These are phyloP conservation scores for Nesidiocoris tenuis DNA, from an alignment of 2,888 invertebrate species.

Conservation along the genomic window DNA sequence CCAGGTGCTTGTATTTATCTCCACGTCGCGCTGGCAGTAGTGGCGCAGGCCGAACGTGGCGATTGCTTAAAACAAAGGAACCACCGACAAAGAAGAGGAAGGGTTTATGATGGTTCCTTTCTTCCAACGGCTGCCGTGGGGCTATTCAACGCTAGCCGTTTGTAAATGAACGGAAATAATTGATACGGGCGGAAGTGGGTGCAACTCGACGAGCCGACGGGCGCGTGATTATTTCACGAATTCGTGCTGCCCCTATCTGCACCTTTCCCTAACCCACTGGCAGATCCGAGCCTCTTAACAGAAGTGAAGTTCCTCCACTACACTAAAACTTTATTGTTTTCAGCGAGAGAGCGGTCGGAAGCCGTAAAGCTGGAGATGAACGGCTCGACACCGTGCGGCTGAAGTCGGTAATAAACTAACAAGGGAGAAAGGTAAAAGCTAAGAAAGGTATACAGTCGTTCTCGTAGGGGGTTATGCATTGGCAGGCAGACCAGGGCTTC, in stretches of 20 bases:
- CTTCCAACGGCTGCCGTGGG: neutral
- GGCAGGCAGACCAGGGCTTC: no score
- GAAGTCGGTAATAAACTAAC: slow-evolving; percentile 35
- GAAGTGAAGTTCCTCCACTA: neutral
- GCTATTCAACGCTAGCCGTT: slow-evolving; percentile 7
- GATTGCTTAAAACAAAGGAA: neutral
- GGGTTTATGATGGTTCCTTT: slow-evolving; percentile 15
- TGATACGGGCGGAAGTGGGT: neutral
- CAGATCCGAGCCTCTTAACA: neutral
- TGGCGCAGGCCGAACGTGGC: neutral
- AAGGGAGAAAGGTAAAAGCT: neutral
- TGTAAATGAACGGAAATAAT: slow-evolving; percentile 27
- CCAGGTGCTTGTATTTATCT: neutral
- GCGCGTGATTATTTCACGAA: slow-evolving; percentile 17
- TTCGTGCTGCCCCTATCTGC: neutral
- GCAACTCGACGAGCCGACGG: neutral
- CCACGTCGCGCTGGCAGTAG: neutral
- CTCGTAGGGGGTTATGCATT: no score
- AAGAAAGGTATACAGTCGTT: neutral
- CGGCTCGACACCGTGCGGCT: neutral
- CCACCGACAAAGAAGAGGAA: neutral
- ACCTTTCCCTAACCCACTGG: neutral
- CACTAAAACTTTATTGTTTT: slow-evolving; percentile 33
- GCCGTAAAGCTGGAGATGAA: slow-evolving; percentile 34
- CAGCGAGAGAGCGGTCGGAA: slow-evolving; percentile 1